These are phyloP conservation scores for Entelurus aequoreus DNA, from an alignment of 2,113 vertebrate species.

Conservation along the genomic window DNA sequence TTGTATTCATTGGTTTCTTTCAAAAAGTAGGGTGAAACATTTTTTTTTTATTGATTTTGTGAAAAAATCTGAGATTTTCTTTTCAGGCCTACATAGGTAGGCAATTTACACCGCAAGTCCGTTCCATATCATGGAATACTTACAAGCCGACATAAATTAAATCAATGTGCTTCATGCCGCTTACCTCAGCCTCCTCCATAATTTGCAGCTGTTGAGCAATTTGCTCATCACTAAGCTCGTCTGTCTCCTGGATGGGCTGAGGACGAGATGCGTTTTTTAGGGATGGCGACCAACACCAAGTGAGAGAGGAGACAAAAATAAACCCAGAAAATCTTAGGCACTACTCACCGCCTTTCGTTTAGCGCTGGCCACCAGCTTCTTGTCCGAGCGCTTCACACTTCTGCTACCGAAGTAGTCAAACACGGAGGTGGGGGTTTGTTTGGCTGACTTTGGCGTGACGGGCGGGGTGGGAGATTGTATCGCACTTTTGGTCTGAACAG, in stretches of 20 bases:
- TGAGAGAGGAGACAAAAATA: background rate
- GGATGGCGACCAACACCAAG: background rate
- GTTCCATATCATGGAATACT: too few relatives aligned
- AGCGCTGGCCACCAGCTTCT: constrained; percentile 87
- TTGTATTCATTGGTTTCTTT: too few relatives aligned
- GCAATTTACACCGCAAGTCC: too few relatives aligned
- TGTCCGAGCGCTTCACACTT: constrained; percentile 81
- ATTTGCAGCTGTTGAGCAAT: constrained; percentile 85
- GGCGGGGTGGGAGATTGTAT: constrained; percentile 60
- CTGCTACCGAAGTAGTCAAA: constrained; percentile 84
- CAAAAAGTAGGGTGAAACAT: too few relatives aligned
- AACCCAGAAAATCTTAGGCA: background rate
- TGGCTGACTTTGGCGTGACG: constrained; percentile 68
- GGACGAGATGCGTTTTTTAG: constrained; percentile 13
- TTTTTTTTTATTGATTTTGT: too few relatives aligned
- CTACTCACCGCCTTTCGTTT: constrained; percentile 86
- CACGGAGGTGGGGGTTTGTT: constrained; percentile 79
- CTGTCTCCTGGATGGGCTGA: constrained; percentile 70
- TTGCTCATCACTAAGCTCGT: constrained; percentile 79
- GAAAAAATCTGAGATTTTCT: too few relatives aligned
- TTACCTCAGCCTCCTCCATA: constrained; percentile 87
- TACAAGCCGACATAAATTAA: too few relatives aligned
- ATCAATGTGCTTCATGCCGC: background rate
- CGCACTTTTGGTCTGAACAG: constrained; percentile 40
- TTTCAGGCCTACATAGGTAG: too few relatives aligned